Conservation (phyloP, 2,888 invertebrate species). For the Pyrrhosoma nymphula region DNA sequence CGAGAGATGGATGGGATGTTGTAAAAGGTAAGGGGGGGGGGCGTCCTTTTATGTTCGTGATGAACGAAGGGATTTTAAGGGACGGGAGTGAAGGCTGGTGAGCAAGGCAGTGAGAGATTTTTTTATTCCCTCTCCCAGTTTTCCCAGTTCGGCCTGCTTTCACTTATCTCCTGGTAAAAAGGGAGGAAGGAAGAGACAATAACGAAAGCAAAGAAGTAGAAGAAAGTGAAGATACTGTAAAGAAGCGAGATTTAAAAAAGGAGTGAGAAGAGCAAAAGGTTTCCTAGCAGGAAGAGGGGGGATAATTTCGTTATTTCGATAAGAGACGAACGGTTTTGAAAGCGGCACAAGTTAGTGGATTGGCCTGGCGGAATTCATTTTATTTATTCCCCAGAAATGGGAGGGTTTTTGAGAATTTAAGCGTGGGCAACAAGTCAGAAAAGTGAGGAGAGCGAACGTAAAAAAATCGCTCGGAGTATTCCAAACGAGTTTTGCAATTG, state of each 20-base stretch:
- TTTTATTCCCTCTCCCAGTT: neutral
- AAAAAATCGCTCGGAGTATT: neutral
- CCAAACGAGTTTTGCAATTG: neutral
- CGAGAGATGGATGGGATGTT: neutral
- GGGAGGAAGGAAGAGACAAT: neutral
- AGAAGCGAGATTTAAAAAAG: neutral
- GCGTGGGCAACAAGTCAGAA: slow-evolving; percentile 25
- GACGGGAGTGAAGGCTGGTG: neutral
- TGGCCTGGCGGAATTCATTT: neutral
- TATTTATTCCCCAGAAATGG: neutral
- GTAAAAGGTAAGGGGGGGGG: neutral
- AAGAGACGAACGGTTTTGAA: slow-evolving; percentile 13
- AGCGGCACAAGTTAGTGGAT: slow-evolving; percentile 5
- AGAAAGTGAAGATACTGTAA: neutral
- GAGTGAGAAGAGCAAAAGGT: neutral
- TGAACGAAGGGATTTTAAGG: neutral
- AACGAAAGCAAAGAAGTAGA: neutral
- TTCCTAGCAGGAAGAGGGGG: neutral
- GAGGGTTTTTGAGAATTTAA: neutral
- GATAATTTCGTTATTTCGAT: neutral
- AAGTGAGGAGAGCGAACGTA: neutral
- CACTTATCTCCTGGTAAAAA: neutral
- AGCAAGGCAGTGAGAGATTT: neutral
- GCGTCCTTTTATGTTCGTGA: neutral
- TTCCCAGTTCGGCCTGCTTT: neutral